Conservation (phyloP, 1,140 invertebrate species). For the Sarcophaga peregrina region DNA sequence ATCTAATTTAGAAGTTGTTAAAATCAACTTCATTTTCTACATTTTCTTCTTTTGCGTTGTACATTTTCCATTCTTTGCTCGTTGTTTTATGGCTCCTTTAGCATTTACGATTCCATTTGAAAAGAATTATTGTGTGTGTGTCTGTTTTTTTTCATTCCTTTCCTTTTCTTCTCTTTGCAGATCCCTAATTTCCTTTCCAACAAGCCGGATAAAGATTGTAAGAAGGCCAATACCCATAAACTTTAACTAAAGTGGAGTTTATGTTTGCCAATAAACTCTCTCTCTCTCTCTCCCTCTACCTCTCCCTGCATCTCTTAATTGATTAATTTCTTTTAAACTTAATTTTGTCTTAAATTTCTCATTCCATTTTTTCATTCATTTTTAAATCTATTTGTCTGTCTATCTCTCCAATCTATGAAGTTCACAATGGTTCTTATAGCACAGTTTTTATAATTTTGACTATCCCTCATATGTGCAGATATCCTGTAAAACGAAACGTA, state of each 20-base stretch:
- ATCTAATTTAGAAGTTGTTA: slow-evolving; percentile 16
- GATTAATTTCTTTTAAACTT: slow-evolving; percentile 3
- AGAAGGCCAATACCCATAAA: background rate
- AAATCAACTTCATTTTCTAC: background rate
- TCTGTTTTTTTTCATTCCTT: too few species aligned
- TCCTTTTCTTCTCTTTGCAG: background rate
- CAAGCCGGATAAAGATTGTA: too few species aligned
- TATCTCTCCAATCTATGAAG: too few species aligned
- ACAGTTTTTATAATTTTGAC: too few species aligned
- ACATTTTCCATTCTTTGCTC: background rate
- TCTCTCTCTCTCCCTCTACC: too few species aligned
- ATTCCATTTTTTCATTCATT: too few species aligned
- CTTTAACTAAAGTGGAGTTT: background rate
- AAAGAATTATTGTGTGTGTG: background rate
- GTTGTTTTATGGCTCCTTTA: too few species aligned
- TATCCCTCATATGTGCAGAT: too few species aligned
- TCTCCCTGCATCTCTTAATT: background rate
- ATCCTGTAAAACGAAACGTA: background rate
- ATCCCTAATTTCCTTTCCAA: too few species aligned
- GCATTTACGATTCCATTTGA: background rate
- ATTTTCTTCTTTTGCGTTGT: background rate
- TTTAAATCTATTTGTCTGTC: too few species aligned
- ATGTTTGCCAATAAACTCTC: background rate
- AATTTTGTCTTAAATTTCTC: background rate
- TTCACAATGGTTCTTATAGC: too few species aligned